phyloP scores from a whole-genome alignment of 30 jellyfish, hydroid and myxozoan species.

The Catostylus mosaicus region DNA sequence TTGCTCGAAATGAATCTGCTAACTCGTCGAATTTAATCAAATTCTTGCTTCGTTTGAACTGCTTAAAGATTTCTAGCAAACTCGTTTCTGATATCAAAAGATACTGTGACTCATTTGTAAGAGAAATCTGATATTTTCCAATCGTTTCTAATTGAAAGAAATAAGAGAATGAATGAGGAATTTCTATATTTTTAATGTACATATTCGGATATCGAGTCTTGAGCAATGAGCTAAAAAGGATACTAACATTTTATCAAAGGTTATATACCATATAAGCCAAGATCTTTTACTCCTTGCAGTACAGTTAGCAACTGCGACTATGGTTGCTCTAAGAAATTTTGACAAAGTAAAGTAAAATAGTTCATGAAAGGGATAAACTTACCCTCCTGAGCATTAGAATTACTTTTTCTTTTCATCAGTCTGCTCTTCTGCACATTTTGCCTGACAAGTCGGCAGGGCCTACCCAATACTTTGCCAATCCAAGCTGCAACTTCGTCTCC shows the following conservation, averaged over 20 bases:
- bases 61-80: not conserved
- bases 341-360: too few relatives aligned
- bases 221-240: too few relatives aligned
- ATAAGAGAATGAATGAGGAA: too few relatives aligned
- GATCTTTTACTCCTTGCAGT: too few relatives aligned
- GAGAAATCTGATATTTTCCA: constrained; percentile 27
- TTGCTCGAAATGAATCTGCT: constrained; percentile 47
- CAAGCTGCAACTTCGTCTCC: constrained; percentile 59
- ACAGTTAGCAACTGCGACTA: too few relatives aligned
- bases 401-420: not conserved
- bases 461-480: constrained; percentile 36
- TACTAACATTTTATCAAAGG: too few relatives aligned
- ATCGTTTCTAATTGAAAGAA: not conserved
- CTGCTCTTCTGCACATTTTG: constrained; percentile 11
- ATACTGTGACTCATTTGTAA: constrained; percentile 57
- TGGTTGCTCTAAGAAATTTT: too few relatives aligned
- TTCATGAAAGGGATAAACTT: too few relatives aligned
- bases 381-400: not conserved
- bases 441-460: constrained; percentile 45
- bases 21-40: not conserved
- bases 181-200: too few relatives aligned
- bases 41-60: not conserved
- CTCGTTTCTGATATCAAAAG: constrained; percentile 49
- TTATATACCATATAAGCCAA: too few relatives aligned
- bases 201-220: too few relatives aligned